These are phyloP conservation scores for Chloroclystis v-ata DNA, from an alignment of 2,888 invertebrate genomes.

Conservation along the genomic window DNA sequence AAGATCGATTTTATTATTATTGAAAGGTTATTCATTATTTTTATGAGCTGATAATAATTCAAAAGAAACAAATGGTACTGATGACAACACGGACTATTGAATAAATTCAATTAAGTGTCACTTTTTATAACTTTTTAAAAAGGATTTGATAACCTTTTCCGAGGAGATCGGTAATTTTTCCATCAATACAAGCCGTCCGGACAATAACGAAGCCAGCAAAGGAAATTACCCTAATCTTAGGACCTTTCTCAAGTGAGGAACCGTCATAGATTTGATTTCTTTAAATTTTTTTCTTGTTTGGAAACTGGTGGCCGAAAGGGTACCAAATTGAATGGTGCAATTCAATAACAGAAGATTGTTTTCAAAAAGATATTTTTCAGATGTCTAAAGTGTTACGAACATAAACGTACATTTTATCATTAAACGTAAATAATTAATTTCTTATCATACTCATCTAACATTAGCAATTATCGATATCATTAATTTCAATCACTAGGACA, in stretches of 20 bases:
- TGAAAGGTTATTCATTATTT: constrained; percentile 7
- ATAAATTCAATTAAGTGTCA: constrained; percentile 4
- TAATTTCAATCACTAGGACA: constrained; percentile 2
- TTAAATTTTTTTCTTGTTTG: constrained; percentile 7
- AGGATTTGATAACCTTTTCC: constrained; percentile 4
- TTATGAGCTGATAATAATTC: constrained; percentile 3
- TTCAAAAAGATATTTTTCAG: constrained; percentile 1
- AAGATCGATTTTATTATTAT: constrained; percentile 8
- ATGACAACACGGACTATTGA: constrained; percentile 4
- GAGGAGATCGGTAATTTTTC: constrained; percentile 3
- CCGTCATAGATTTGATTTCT: neutral
- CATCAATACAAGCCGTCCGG: neutral
- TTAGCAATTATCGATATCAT: constrained; percentile 2
- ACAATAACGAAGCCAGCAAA: neutral
- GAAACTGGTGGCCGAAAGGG: neutral
- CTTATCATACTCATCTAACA: constrained; percentile 2
- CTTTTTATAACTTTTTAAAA: constrained; percentile 3
- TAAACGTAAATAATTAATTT: constrained; percentile 1
- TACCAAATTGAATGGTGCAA: neutral
- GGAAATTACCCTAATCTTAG: neutral
- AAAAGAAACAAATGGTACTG: constrained; percentile 1
- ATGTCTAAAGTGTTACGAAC: constrained; percentile 2
- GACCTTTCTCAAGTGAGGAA: neutral
- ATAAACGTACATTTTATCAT: constrained; percentile 2
- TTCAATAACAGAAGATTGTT: constrained; percentile 1